Conservation (phyloP, 1,140 invertebrate species). For the Pseudomyrmex concolor region DNA sequence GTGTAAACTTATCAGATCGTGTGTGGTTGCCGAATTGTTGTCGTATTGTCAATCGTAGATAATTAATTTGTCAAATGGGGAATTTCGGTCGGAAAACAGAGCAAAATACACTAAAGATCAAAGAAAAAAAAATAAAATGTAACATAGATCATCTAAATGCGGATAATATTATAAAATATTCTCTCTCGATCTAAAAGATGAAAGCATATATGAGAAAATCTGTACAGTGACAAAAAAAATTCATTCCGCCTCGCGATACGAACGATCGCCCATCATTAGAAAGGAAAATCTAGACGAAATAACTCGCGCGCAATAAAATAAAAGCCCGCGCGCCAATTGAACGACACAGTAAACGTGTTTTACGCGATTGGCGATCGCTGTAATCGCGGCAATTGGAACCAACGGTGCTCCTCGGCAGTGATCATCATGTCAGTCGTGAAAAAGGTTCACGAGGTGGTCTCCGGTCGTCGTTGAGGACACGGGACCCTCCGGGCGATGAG, state of each 20-base stretch:
- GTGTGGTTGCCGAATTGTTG: no score
- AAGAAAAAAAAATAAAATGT: no score
- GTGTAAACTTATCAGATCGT: no score
- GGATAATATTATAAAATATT: no score
- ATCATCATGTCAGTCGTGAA: constrained; percentile 29
- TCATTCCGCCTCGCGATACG: not conserved
- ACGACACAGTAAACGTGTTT: constrained; percentile 15
- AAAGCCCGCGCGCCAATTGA: constrained; percentile 8
- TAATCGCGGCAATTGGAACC: constrained; percentile 45
- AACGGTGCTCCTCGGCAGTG: constrained; percentile 4
- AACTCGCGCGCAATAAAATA: constrained; percentile 24
- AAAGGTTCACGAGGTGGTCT: constrained; percentile 34
- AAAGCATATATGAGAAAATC: not conserved
- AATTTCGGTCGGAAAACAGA: no score
- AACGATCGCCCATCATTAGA: not conserved
- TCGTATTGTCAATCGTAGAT: no score
- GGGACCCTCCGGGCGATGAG: constrained; percentile 48
- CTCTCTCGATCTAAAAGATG: no score
- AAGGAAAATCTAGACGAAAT: constrained; percentile 8
- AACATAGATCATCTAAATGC: no score
- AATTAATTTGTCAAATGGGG: no score
- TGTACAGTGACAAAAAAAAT: not conserved
- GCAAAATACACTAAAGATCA: no score
- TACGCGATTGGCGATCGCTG: constrained; percentile 18
- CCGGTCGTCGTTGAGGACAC: not conserved